Base-by-base conservation (phyloP, 2,797 vertebrate genomes). In the Leptodactylus fallax region DNA sequence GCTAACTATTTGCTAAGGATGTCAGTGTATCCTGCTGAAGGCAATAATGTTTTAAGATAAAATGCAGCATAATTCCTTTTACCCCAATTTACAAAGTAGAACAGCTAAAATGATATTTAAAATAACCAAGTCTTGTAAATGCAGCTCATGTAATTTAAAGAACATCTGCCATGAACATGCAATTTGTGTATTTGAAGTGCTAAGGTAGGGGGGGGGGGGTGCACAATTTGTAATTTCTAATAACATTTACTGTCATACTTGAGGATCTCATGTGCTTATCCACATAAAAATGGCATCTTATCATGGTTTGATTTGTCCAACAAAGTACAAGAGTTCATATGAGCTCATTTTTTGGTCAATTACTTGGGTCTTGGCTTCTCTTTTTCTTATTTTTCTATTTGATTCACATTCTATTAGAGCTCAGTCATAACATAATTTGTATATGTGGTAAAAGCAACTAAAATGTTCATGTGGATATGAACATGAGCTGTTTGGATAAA, bases 51-150 rank as follows among this genome's bases (percentile, higher is more conserved):
- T 45, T 71, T 56, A 45, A 72, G 25, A 45, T 56, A n/a, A 67
- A 83, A 83, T 67, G n/a, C 67, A 36, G 19, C 25, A 83, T 79
- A 17, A 58, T 79, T 79, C n/a, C 16, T 79, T 27, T 58, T 79
- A 17, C 16, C 25, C 16, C 14, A 60, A 5, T 60, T 36, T 79
- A 79, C 23, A 49, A 12, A n/a, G 19, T 49, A 77, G 21, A 53
- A 23, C 11, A 14, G 6, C 74, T 23, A 23, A 23, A 77, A 53
- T 21, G 17, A 77, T 77, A 7, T 53, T 23, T 36, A 36, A 36
- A 36, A 36, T 36, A 36, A 2, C 0, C 4, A 51, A 74, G 19
- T 19, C 47, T 74, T 74, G 9, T 74, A 49, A 74, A 74, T 51
- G 11, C 7, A 10, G 47, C 71, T 74, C 45, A 21, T 47, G 6